A percentile compares a stretch with the other conserved stretches of the same genome.
These are phyloP conservation scores for Trimorus sp. DNA, from an alignment of 2,888 invertebrate genomes.

Conservation along the genomic window DNA sequence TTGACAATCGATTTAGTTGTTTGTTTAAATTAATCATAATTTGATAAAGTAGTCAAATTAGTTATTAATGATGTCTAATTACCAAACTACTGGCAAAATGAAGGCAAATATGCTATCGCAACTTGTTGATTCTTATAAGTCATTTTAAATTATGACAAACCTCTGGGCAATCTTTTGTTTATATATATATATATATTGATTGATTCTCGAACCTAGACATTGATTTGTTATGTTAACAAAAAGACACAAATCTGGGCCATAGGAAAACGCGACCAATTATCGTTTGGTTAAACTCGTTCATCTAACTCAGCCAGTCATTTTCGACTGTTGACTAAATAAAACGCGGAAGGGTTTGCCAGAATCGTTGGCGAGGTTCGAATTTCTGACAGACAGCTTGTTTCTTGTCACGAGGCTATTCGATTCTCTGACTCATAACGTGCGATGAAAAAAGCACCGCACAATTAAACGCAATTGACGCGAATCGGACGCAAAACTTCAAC, in stretches of 20 bases:
- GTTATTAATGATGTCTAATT: too few species aligned
- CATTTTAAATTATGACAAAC: too few species aligned
- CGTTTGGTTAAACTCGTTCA: slow-evolving; percentile 58
- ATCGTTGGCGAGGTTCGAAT: slow-evolving; percentile 59
- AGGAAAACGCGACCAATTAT: slow-evolving; percentile 42
- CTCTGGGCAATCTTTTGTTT: too few species aligned
- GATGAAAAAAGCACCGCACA: not conserved
- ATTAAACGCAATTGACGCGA: slow-evolving; percentile 6
- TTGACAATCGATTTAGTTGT: too few species aligned
- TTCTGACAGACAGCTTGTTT: slow-evolving; percentile 60
- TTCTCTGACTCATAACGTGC: slow-evolving; percentile 46
- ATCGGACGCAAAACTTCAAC: not conserved
- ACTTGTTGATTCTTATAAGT: too few species aligned
- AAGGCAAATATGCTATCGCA: too few species aligned
- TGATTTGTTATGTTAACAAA: slow-evolving; percentile 22
- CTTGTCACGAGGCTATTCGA: slow-evolving; percentile 48
- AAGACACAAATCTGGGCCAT: slow-evolving; percentile 23
- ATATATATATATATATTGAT: too few species aligned
- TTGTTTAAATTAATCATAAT: too few species aligned
- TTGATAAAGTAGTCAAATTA: too few species aligned
- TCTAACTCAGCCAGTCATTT: slow-evolving; percentile 55
- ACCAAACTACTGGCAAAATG: too few species aligned
- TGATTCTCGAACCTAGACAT: too few species aligned
- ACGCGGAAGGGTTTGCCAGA: slow-evolving; percentile 72
- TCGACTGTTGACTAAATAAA: slow-evolving; percentile 64